Evolutionary conservation across 2,888 invertebrate species (phyloP).

Genomic region (Idaea aversata): DNA sequence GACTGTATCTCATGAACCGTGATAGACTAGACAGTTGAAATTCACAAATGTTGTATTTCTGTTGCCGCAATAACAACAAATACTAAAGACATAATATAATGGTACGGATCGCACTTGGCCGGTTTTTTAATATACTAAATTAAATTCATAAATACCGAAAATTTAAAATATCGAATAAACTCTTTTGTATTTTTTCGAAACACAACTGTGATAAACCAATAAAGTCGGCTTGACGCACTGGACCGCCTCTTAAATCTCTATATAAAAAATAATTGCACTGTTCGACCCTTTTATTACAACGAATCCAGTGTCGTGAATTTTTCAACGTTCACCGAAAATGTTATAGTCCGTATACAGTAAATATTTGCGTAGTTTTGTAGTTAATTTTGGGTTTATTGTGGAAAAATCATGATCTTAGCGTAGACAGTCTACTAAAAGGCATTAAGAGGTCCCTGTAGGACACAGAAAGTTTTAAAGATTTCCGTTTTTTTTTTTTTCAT

Average conservation of each 20-base stretch:
- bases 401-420: neutral
- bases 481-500: too few species aligned
- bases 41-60: too few species aligned
- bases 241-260: conserved; percentile 22
- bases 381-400: neutral
- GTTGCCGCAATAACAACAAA: too few species aligned
- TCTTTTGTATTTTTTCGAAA: neutral
- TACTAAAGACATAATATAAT: too few species aligned
- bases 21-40: too few species aligned
- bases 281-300: conserved; percentile 29
- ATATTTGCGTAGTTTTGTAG: neutral
- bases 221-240: conserved; percentile 13
- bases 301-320: conserved; percentile 15
- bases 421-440: neutral
- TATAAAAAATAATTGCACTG: conserved; percentile 32
- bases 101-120: too few species aligned
- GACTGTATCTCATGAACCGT: too few species aligned
- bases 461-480: too few species aligned
- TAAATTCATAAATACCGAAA: too few species aligned
- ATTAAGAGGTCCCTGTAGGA: too few species aligned
- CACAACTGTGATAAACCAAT: conserved; percentile 13
- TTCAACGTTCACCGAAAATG: neutral
- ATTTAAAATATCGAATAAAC: neutral
- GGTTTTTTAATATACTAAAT: too few species aligned
- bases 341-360: neutral